phyloP scores from a whole-genome alignment of 1,140 invertebrate species.

The Drosophila orena region DNA sequence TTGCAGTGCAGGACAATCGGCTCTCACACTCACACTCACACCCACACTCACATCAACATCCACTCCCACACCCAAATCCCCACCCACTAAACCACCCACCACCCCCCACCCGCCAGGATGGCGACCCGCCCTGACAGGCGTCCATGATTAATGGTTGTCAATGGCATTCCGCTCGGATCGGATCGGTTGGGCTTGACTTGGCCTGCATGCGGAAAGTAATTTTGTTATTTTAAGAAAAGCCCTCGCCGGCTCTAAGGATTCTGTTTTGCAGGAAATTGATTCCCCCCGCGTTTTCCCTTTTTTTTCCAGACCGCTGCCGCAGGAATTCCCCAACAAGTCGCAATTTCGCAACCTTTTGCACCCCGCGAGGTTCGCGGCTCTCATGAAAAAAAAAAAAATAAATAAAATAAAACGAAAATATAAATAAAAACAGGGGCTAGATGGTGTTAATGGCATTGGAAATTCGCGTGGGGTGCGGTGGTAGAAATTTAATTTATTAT shows the following conservation, averaged over 20 bases:
- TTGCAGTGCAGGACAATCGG: constrained; percentile 72
- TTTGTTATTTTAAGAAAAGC: constrained; percentile 84
- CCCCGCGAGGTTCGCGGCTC: constrained; percentile 42
- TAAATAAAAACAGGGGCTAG: constrained; percentile 22
- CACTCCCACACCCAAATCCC: constrained; percentile 2
- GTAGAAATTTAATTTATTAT: constrained; percentile 81
- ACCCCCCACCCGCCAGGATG: constrained; percentile 5
- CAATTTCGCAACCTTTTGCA: constrained; percentile 81
- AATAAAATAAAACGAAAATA: constrained; percentile 10
- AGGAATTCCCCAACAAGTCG: constrained; percentile 76
- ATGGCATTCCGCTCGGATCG: constrained; percentile 69
- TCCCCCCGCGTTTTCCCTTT: constrained; percentile 47
- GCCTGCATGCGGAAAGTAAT: constrained; percentile 79
- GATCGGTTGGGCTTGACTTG: constrained; percentile 28
- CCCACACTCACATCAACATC: not conserved
- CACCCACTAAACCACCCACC: constrained; percentile 17
- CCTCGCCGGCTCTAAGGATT: constrained; percentile 55
- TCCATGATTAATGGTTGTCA: constrained; percentile 85
- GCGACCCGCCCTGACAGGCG: constrained; percentile 80
- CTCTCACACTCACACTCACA: constrained; percentile 26
- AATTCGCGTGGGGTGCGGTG: constrained; percentile 40
- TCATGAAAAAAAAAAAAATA: not conserved
- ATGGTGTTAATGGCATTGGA: constrained; percentile 76
- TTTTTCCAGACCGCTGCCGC: constrained; percentile 73
- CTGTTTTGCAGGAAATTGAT: constrained; percentile 75